Conservation (phyloP, 2,888 invertebrate genomes). For the Rotaria macrura region DNA sequence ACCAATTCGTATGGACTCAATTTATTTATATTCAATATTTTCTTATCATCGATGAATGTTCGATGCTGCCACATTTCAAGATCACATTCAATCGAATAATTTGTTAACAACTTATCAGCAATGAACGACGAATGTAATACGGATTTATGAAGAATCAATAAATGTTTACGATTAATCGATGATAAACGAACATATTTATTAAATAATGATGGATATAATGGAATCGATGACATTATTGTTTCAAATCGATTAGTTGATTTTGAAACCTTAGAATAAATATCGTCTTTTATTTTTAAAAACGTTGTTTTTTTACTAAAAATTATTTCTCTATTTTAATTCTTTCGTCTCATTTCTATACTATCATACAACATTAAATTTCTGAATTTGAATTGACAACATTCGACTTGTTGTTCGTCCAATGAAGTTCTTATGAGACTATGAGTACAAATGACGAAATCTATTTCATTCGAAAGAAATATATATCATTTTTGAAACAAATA, state of each 20-base stretch:
- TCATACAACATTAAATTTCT: too few relatives aligned
- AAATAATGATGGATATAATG: background rate
- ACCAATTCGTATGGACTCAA: background rate
- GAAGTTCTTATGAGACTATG: too few relatives aligned
- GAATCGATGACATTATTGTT: background rate
- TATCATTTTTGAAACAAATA: too few relatives aligned
- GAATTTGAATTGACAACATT: too few relatives aligned
- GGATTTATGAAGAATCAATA: background rate
- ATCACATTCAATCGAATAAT: background rate
- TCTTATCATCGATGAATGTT: background rate
- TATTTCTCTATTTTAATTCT: too few relatives aligned
- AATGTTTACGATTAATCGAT: background rate
- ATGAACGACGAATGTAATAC: constrained; percentile 5
- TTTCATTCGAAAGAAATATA: too few relatives aligned
- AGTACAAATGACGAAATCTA: too few relatives aligned
- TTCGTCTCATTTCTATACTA: too few relatives aligned
- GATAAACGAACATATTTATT: background rate
- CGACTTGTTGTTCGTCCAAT: too few relatives aligned
- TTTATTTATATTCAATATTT: background rate
- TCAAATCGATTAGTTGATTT: background rate
- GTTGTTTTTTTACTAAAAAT: too few relatives aligned
- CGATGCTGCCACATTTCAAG: background rate
- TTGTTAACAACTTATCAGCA: background rate
- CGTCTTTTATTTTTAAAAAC: too few relatives aligned
- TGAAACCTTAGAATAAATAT: background rate